Percentiles rank a stretch among this genome's conserved stretches.
These are phyloP conservation scores for Epinephelus coioides DNA, from an alignment of 2,797 vertebrate species.

Conservation along the genomic window DNA sequence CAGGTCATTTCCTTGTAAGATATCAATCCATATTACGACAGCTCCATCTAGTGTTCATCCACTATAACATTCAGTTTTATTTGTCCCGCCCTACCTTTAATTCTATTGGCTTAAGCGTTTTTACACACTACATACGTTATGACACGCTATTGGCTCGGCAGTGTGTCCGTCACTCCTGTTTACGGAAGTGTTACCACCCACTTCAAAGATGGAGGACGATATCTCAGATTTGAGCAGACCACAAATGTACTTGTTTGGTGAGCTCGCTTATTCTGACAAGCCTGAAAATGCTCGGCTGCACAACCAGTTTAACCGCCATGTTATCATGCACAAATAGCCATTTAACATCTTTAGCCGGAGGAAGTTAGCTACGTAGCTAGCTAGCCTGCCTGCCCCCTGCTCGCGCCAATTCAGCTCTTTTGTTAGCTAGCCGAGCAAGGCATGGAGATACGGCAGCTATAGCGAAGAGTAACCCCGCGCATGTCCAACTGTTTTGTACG, in stretches of 20 bases:
- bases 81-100: neutral
- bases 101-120: conserved; percentile 50
- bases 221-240: conserved; percentile 83
- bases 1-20: accelerated
- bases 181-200: conserved; percentile 61
- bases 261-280: conserved; percentile 62
- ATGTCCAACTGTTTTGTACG: neutral
- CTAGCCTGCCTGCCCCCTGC: conserved; percentile 5
- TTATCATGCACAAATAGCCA: conserved; percentile 2
- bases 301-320: conserved; percentile 1
- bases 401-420: conserved; percentile 74
- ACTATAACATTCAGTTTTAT: accelerated
- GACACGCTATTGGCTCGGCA: conserved; percentile 55
- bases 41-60: conserved; percentile 67
- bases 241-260: conserved; percentile 89
- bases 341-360: neutral
- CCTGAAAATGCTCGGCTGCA: conserved; percentile 13
- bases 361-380: neutral
- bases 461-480: neutral
- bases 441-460: neutral
- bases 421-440: conserved; percentile 68
- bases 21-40: conserved; percentile 24
- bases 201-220: conserved; percentile 86
- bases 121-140: accelerated
- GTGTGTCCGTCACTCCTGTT: conserved; percentile 53